Evolutionary conservation across 2,113 vertebrate genomes (phyloP).

Genomic region (Eulemur rufifrons): DNA sequence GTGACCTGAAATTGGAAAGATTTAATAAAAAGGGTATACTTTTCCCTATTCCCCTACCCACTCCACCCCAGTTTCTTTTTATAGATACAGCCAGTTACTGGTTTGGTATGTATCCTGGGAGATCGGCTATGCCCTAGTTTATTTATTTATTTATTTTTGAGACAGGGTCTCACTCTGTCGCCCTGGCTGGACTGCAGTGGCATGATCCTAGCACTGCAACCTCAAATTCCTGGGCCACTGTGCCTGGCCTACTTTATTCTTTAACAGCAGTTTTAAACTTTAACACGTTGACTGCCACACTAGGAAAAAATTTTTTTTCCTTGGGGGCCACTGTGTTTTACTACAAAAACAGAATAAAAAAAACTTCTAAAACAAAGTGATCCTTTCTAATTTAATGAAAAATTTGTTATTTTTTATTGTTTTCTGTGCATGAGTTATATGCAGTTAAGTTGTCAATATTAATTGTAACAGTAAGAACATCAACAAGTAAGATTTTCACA

Average conservation of each 20-base stretch:
- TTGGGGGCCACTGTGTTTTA: too few species aligned
- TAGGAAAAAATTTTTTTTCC: too few species aligned
- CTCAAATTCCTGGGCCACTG: too few species aligned
- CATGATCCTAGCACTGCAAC: neutral
- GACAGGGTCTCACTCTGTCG: neutral
- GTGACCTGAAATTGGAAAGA: neutral
- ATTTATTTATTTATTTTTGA: neutral
- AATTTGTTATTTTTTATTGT: too few species aligned
- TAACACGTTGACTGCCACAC: neutral
- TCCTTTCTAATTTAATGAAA: too few species aligned
- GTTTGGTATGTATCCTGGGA: neutral
- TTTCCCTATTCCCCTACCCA: neutral
- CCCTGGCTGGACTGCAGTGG: neutral
- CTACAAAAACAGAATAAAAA: too few species aligned
- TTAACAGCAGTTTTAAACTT: slow-evolving; percentile 26
- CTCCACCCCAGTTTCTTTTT: neutral
- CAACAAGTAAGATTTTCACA: too few species aligned
- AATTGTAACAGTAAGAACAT: too few species aligned
- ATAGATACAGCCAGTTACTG: neutral
- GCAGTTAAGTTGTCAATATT: too few species aligned
- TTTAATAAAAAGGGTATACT: neutral
- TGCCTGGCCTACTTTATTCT: neutral
- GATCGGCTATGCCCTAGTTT: neutral
- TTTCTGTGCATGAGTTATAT: too few species aligned
- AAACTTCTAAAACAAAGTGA: too few species aligned